Conservation (phyloP, 2,888 invertebrate species). For the Tethea ocularis region DNA sequence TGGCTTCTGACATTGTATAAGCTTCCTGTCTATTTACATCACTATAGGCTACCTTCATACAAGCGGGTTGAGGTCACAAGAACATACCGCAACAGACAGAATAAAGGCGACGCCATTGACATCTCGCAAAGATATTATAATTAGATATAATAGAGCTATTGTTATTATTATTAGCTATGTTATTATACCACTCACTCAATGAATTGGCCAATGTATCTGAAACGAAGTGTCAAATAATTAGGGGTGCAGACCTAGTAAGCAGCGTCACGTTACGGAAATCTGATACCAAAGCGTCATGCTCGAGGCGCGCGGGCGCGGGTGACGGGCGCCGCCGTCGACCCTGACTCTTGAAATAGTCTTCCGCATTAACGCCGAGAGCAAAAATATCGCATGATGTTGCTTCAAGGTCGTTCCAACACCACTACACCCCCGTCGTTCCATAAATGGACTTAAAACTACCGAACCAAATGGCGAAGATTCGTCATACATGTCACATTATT, state of each 20-base stretch:
- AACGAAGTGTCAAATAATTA: constrained; percentile 21
- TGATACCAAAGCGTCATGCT: constrained; percentile 57
- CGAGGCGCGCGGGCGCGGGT: constrained; percentile 59
- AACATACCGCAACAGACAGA: constrained; percentile 46
- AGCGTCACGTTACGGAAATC: constrained; percentile 61
- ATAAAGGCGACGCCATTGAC: constrained; percentile 21
- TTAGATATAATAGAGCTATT: constrained; percentile 2
- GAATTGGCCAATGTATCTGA: constrained; percentile 8
- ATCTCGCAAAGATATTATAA: constrained; percentile 1
- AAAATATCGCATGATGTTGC: constrained; percentile 81
- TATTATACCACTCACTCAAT: background rate
- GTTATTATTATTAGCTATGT: constrained; percentile 1
- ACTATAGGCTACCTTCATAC: constrained; percentile 75
- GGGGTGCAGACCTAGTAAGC: constrained; percentile 31
- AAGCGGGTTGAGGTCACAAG: constrained; percentile 76
- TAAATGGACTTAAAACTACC: constrained; percentile 61
- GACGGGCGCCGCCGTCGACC: constrained; percentile 71
- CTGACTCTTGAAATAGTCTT: constrained; percentile 85
- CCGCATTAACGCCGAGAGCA: constrained; percentile 79
- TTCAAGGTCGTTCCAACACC: constrained; percentile 57
- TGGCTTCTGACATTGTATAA: constrained; percentile 70
- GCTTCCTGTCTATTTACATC: constrained; percentile 79
- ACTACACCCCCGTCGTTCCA: constrained; percentile 60
- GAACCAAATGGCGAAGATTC: constrained; percentile 37
- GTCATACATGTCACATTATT: constrained; percentile 2